A percentile compares a stretch with the other conserved stretches of the same genome.
These are phyloP conservation scores for Plecotus auritus DNA, from an alignment of 2,113 vertebrate species.

Conservation along the genomic window DNA sequence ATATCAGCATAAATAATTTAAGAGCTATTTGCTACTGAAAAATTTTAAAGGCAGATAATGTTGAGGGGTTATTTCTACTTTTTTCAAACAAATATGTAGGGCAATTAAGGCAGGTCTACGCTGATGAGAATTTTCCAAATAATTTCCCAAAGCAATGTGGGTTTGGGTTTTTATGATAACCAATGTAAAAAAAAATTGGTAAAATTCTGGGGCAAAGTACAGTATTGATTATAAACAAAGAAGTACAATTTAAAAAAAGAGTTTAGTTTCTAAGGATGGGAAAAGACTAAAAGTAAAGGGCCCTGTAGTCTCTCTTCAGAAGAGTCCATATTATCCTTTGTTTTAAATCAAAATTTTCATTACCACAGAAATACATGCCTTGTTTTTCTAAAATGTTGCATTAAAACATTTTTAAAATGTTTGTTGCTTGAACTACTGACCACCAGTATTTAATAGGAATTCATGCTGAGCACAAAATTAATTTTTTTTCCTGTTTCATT, in stretches of 20 bases:
- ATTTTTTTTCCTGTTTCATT: background rate
- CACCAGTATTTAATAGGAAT: background rate
- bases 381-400: background rate
- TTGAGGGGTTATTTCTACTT: background rate
- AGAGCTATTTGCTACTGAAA: background rate
- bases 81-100: background rate
- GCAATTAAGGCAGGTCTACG: constrained; percentile 11
- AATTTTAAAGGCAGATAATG: background rate
- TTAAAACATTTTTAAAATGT: background rate
- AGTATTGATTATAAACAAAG: background rate
- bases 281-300: background rate
- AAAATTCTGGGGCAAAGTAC: constrained; percentile 27
- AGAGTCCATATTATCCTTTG: background rate
- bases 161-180: background rate
- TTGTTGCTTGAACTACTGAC: background rate
- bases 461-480: background rate
- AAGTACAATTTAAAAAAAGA: background rate
- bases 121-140: background rate
- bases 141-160: constrained; percentile 1
- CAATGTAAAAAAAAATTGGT: background rate
- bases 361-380: background rate
- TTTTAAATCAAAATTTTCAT: constrained; percentile 15
- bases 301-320: background rate
- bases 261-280: background rate
- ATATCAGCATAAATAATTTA: background rate